A percentile compares a stretch with the other conserved stretches of the same genome.
These are phyloP conservation scores for Agrypnus murinus DNA, from an alignment of 2,888 invertebrate genomes.

Conservation along the genomic window DNA sequence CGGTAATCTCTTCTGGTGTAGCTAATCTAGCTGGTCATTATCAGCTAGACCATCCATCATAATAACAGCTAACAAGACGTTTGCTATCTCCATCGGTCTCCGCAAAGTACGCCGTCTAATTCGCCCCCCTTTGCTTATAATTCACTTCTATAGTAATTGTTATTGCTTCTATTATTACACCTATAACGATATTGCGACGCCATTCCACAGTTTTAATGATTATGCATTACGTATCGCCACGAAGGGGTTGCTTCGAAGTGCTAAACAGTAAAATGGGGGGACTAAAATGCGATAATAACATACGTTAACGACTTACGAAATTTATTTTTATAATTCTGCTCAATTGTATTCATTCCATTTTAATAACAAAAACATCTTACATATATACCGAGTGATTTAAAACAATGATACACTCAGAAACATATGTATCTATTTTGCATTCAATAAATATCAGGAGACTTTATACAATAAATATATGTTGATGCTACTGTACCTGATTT, in stretches of 20 bases:
- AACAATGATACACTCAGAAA: no score
- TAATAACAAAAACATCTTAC: no score
- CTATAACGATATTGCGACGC: conserved; percentile 35
- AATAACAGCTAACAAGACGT: conserved; percentile 33
- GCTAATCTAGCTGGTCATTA: conserved; percentile 25
- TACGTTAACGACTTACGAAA: conserved; percentile 2
- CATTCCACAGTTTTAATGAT: conserved; percentile 30
- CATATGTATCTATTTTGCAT: no score
- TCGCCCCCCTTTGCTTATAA: conserved; percentile 31
- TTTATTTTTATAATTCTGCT: neutral
- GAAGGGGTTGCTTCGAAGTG: conserved; percentile 23
- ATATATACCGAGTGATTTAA: no score
- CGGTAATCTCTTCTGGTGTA: conserved; percentile 23
- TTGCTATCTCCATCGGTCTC: conserved; percentile 21
- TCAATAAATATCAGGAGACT: no score
- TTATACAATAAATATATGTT: no score
- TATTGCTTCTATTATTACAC: conserved; percentile 38
- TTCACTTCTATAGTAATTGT: conserved; percentile 39
- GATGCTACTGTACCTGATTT: no score
- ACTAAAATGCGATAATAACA: conserved; percentile 19
- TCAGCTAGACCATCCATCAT: conserved; percentile 24
- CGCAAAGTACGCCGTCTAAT: conserved; percentile 14
- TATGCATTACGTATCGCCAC: conserved; percentile 20
- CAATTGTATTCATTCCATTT: no score
- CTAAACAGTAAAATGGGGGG: conserved; percentile 15